Percentiles rank a stretch among this genome's conserved stretches.
Evolutionary conservation across 35 echinoderm and acorn worm genomes (phyloP).

Genomic region (Ptychodera flava): DNA sequence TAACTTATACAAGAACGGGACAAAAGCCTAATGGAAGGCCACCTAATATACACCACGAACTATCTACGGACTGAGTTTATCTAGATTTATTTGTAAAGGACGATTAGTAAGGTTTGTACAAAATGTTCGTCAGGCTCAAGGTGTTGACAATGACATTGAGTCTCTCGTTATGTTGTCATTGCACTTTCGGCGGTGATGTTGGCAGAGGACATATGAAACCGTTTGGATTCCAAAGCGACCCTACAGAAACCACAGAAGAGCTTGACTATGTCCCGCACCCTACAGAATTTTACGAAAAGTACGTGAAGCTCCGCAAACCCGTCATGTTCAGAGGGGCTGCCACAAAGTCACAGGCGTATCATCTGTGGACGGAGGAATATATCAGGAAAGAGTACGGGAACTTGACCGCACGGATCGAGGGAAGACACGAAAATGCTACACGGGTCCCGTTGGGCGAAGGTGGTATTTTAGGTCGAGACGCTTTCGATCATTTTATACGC

Average conservation of each 20-base stretch:
- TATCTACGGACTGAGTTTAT: too few relatives aligned
- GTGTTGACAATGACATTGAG: too few relatives aligned
- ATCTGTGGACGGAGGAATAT: background rate
- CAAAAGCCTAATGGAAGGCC: too few relatives aligned
- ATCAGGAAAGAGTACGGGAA: background rate
- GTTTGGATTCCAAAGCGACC: background rate
- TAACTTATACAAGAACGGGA: too few relatives aligned
- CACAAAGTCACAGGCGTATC: background rate
- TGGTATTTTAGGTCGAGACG: slow-evolving; percentile 31
- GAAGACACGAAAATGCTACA: slow-evolving; percentile 8
- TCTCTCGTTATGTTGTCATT: too few relatives aligned
- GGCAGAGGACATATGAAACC: background rate
- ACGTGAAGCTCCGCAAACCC: background rate
- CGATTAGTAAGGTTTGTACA: too few relatives aligned
- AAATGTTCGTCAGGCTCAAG: too few relatives aligned
- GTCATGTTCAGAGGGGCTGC: background rate
- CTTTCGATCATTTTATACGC: slow-evolving; percentile 24
- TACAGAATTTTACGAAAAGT: background rate
- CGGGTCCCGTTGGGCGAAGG: slow-evolving; percentile 32
- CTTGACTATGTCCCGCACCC: background rate
- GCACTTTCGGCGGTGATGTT: too few relatives aligned
- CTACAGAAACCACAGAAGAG: background rate
- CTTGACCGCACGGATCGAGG: background rate
- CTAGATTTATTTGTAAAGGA: too few relatives aligned
- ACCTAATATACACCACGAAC: too few relatives aligned